These are phyloP conservation scores for Drosophila erecta DNA, from an alignment of 1,140 invertebrate genomes.

Conservation along the genomic window DNA sequence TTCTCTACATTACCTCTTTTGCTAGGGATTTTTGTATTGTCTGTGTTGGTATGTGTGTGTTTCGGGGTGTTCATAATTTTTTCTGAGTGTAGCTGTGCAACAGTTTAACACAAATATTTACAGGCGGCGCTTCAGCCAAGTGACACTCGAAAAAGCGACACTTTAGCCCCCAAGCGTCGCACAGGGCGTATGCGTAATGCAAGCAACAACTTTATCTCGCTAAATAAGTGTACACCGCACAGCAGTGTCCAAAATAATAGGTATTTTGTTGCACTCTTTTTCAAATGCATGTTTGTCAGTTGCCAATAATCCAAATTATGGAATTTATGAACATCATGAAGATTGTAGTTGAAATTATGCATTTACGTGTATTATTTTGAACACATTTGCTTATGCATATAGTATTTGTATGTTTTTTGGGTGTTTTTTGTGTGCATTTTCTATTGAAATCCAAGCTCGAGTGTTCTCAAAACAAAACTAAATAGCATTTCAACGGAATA, in stretches of 20 bases:
- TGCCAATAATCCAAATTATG: too few relatives aligned
- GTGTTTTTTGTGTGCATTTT: conserved; percentile 23
- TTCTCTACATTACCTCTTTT: conserved; percentile 44
- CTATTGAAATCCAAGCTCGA: conserved; percentile 43
- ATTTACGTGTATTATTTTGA: not conserved
- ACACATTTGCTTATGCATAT: not conserved
- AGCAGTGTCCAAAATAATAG: conserved; percentile 4
- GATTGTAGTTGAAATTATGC: too few relatives aligned
- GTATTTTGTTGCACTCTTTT: not conserved
- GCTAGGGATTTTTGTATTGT: conserved; percentile 6
- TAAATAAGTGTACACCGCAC: conserved; percentile 11
- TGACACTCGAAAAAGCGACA: conserved; percentile 34
- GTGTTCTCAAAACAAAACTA: conserved; percentile 29
- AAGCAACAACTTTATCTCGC: conserved; percentile 31
- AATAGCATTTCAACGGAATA: conserved; percentile 22
- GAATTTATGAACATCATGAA: too few relatives aligned
- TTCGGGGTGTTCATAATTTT: conserved; percentile 1
- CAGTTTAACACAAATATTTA: conserved; percentile 43
- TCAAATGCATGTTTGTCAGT: too few relatives aligned
- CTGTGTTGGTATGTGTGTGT: conserved; percentile 15
- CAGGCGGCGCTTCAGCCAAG: conserved; percentile 31
- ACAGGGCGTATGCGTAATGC: conserved; percentile 43
- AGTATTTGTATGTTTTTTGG: not conserved
- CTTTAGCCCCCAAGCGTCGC: conserved; percentile 28
- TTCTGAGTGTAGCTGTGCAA: conserved; percentile 27